Conservation (phyloP, 2,113 vertebrate genomes). For the Myxocyprinus asiaticus region DNA sequence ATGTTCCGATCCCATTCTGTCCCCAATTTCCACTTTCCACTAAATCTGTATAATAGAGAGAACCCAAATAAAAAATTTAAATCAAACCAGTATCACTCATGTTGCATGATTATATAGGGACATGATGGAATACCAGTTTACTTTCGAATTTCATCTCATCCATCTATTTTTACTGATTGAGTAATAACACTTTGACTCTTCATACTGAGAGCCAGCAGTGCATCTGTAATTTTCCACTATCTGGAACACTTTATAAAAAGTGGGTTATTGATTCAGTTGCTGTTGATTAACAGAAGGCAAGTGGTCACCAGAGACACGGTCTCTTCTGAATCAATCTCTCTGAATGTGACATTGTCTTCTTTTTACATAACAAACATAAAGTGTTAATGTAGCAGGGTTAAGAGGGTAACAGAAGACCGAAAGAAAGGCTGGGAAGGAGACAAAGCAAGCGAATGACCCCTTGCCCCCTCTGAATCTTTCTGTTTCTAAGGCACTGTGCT, state of each 20-base stretch:
- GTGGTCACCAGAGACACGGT: slow-evolving; percentile 1
- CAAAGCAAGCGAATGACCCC: neutral
- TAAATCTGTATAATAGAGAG: no score
- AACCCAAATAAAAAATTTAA: no score
- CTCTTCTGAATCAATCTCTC: neutral
- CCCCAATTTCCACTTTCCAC: no score
- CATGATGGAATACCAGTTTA: neutral
- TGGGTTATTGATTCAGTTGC: slow-evolving; percentile 8
- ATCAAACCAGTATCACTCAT: neutral
- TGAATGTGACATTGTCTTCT: slow-evolving; percentile 3
- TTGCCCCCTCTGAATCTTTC: neutral
- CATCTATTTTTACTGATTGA: slow-evolving; percentile 13
- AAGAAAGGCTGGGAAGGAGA: neutral
- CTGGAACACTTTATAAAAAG: slow-evolving; percentile 41
- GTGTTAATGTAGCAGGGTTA: neutral
- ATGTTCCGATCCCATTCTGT: neutral
- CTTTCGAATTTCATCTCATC: neutral
- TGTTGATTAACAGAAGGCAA: slow-evolving; percentile 11
- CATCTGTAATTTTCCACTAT: slow-evolving; percentile 31
- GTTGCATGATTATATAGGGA: neutral
- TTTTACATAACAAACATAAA: neutral
- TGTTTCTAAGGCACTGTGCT: slow-evolving; percentile 24
- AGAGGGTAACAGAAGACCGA: neutral
- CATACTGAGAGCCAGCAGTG: slow-evolving; percentile 16
- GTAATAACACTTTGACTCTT: slow-evolving; percentile 24